Conservation (phyloP, 1,140 invertebrate genomes). For the Mya arenaria region DNA sequence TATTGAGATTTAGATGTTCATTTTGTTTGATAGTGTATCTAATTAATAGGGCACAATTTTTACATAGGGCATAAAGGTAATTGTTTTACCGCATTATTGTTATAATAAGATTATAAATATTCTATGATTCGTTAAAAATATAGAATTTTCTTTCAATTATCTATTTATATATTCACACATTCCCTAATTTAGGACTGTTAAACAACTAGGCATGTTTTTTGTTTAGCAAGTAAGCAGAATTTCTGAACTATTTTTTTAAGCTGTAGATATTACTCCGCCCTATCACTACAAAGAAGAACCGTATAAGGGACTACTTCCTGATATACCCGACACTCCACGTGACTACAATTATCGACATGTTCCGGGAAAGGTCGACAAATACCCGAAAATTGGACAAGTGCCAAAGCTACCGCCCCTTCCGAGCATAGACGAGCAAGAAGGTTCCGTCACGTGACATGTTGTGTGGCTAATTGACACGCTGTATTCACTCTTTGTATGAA, state of each 20-base stretch:
- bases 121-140: too few species aligned
- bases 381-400: constrained; percentile 39
- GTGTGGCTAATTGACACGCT: constrained; percentile 1
- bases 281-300: constrained; percentile 44
- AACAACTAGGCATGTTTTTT: too few species aligned
- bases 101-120: too few species aligned
- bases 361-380: constrained; percentile 40
- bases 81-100: too few species aligned
- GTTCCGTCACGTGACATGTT: constrained; percentile 24
- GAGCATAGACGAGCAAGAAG: constrained; percentile 51
- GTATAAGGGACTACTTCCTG: constrained; percentile 35
- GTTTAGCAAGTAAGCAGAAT: neutral
- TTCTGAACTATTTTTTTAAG: constrained; percentile 2
- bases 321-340: neutral
- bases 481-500: neutral
- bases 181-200: too few species aligned
- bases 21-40: too few species aligned
- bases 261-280: constrained; percentile 36
- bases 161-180: too few species aligned
- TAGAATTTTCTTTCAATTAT: too few species aligned
- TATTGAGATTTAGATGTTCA: too few species aligned
- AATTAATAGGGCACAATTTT: too few species aligned
- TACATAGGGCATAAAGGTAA: too few species aligned
- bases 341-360: neutral
- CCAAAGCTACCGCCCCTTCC: constrained; percentile 50